Evolutionary conservation across 2,888 invertebrate genomes (phyloP).

Genomic region (Trimorus sp.): DNA sequence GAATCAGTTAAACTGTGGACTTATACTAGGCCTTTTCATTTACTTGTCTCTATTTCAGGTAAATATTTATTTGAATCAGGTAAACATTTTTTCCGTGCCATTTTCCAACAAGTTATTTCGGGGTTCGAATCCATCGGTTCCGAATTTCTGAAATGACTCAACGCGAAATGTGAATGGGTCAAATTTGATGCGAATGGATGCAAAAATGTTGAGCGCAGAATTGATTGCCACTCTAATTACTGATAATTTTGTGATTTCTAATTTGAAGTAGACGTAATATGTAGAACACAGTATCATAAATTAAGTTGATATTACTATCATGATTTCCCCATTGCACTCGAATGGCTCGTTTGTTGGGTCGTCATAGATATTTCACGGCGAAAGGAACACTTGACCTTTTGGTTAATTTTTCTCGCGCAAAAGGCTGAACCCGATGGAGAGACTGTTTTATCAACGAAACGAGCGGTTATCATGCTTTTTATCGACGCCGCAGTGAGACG

Average conservation of each 20-base stretch:
- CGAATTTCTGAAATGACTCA: no score
- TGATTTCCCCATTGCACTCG: slow-evolving; percentile 42
- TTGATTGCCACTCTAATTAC: slow-evolving; percentile 33
- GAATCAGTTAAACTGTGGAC: no score
- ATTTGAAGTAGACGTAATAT: slow-evolving; percentile 22
- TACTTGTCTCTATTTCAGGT: no score
- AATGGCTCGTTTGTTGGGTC: slow-evolving; percentile 36
- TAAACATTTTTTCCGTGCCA: no score
- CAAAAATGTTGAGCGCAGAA: slow-evolving; percentile 13
- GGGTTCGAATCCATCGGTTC: no score
- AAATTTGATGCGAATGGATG: not conserved
- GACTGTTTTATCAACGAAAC: slow-evolving; percentile 42
- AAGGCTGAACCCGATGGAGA: slow-evolving; percentile 34
- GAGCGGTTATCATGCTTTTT: slow-evolving; percentile 18
- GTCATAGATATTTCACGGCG: slow-evolving; percentile 46
- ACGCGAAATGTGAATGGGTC: no score
- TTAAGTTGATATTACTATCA: slow-evolving; percentile 36
- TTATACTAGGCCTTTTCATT: no score
- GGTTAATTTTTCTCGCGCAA: slow-evolving; percentile 37
- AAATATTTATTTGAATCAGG: no score
- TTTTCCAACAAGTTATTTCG: no score
- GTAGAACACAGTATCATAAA: slow-evolving; percentile 17
- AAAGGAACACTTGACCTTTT: slow-evolving; percentile 58
- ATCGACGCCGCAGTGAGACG: not conserved
- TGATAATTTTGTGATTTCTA: slow-evolving; percentile 24